Conservation (phyloP, 1,140 invertebrate species). For the Drosophila nikananu region DNA sequence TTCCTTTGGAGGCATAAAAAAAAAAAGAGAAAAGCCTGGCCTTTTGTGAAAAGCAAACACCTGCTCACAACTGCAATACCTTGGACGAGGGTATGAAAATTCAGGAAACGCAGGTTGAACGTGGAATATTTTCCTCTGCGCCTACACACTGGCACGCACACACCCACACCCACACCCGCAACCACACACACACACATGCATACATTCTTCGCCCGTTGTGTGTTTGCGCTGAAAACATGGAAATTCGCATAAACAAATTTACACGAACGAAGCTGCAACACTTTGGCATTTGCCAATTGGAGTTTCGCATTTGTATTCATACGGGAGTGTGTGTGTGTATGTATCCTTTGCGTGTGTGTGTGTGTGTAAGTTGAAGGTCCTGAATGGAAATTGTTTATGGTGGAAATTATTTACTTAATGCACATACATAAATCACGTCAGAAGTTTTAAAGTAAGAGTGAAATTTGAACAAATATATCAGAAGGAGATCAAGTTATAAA, state of each 20-base stretch:
- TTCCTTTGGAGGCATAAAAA: constrained; percentile 2
- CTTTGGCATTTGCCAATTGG: constrained; percentile 67
- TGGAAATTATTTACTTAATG: constrained; percentile 36
- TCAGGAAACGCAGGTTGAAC: constrained; percentile 50
- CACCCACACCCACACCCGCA: constrained; percentile 12
- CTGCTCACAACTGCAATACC: constrained; percentile 26
- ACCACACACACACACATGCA: constrained; percentile 5
- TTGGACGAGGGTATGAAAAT: constrained; percentile 32
- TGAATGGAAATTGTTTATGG: constrained; percentile 27
- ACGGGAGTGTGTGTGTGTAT: constrained; percentile 13
- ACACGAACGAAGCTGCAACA: constrained; percentile 70
- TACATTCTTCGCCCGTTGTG: neutral
- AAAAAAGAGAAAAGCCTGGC: neutral
- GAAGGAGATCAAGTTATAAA: constrained; percentile 15
- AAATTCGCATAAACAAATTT: constrained; percentile 78
- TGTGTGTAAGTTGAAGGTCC: constrained; percentile 26
- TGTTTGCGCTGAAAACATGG: constrained; percentile 42
- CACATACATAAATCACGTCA: neutral
- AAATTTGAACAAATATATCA: constrained; percentile 10
- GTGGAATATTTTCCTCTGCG: constrained; percentile 44
- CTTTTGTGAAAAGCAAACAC: constrained; percentile 5
- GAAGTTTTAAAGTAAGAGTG: neutral
- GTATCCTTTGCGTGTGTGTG: constrained; percentile 7
- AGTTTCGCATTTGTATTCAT: constrained; percentile 41
- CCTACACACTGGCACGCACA: constrained; percentile 17